Evolutionary conservation across 2,113 vertebrate species (phyloP).

Genomic region (Nibea coibor): DNA sequence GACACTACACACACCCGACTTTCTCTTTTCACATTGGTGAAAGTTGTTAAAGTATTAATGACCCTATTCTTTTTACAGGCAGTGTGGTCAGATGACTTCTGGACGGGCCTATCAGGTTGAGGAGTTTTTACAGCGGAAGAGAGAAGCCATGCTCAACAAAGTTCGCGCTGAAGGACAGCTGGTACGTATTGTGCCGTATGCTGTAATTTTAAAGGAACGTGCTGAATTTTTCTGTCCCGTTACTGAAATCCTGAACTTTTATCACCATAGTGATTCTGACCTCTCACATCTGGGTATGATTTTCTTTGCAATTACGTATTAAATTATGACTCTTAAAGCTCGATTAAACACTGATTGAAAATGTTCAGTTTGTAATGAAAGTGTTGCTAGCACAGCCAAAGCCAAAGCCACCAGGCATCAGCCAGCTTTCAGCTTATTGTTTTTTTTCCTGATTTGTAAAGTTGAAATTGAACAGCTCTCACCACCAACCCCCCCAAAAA

Average conservation of each 20-base stretch:
- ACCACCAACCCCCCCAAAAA: too few relatives aligned
- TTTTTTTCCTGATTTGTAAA: not conserved
- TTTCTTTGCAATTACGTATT: not conserved
- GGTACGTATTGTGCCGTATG: slow-evolving; percentile 83
- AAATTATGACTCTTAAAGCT: not conserved
- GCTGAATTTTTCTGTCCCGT: not conserved
- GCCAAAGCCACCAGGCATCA: not conserved
- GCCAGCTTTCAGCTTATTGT: not conserved
- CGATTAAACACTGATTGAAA: not conserved
- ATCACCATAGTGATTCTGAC: not conserved
- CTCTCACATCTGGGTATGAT: not conserved
- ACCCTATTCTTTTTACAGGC: slow-evolving; percentile 78
- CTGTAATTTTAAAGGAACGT: not conserved
- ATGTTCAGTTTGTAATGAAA: not conserved
- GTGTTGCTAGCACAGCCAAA: not conserved
- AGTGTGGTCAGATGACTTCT: slow-evolving; percentile 82
- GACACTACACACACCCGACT: not conserved
- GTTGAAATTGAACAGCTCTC: not conserved
- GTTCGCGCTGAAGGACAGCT: slow-evolving; percentile 96
- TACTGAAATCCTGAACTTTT: not conserved
- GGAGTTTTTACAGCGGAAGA: slow-evolving; percentile 95
- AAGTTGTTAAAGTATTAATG: not conserved
- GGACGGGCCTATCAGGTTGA: slow-evolving; percentile 92
- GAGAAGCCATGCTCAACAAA: slow-evolving; percentile 96
- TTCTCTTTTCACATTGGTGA: not conserved